A percentile compares a stretch with the other conserved stretches of the same genome.
phyloP scores from a whole-genome alignment of 1,140 invertebrate genomes.

The Arctopsyche grandis region DNA sequence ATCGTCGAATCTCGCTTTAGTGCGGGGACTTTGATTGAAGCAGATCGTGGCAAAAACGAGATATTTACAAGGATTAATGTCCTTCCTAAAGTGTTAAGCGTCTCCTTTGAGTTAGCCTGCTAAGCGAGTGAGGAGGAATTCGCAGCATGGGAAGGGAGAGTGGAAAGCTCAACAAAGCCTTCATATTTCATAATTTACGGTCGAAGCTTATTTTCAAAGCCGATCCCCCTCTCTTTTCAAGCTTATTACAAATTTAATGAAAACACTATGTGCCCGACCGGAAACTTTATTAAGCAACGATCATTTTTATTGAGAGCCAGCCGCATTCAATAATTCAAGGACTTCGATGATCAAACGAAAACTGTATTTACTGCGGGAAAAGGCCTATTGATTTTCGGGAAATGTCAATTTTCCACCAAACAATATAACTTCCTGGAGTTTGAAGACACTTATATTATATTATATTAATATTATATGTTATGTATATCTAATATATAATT shows the following conservation, averaged over 20 bases:
- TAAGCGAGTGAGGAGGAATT: background rate
- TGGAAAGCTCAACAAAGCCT: constrained; percentile 1
- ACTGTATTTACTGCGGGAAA: background rate
- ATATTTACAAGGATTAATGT: constrained; percentile 11
- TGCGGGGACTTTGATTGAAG: background rate
- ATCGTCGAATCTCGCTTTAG: background rate
- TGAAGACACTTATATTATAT: no score
- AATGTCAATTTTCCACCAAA: background rate
- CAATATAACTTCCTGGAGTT: no score
- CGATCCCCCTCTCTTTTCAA: background rate
- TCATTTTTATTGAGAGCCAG: background rate
- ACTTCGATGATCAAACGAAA: background rate
- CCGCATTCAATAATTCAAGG: background rate
- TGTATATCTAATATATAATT: no score
- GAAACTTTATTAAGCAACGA: constrained; percentile 10
- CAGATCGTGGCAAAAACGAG: background rate
- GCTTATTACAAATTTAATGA: constrained; percentile 5
- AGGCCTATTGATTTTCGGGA: background rate
- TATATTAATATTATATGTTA: no score
- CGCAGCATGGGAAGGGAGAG: no score
- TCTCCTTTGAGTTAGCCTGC: background rate
- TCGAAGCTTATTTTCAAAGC: constrained; percentile 1
- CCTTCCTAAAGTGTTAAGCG: constrained; percentile 9
- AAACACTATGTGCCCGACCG: background rate
- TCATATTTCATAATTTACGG: constrained; percentile 11